Base-by-base conservation (phyloP, 2,888 invertebrate genomes). In the Zygothrica quintamaculata region DNA sequence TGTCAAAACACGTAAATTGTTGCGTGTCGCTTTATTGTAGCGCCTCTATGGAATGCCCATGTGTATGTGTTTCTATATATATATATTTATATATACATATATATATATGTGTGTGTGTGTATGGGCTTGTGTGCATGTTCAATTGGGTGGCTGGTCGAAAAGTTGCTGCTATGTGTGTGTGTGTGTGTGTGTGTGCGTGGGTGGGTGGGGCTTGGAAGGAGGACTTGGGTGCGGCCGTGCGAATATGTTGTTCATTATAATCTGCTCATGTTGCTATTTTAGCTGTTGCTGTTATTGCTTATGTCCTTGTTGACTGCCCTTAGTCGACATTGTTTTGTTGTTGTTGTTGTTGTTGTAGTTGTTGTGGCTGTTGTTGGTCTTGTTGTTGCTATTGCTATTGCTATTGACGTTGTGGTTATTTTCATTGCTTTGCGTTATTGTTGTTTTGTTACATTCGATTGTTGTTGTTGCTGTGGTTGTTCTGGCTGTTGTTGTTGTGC, bases 241-340 rank as follows among this genome's bases (percentile, higher is more conserved):
- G 80, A 81, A 84, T 81, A 84, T 85, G 82, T 85, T 85, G 82
- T 81, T 82, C 85, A 82, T 82, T 81, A 84, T 82, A 81, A 85
- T 81, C 81, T 84, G 78, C 79, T 81, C 82, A 85, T 82, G 77
- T 81, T 82, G 85, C 79, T 85, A 79, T 79, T 82, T 76, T 85
- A 85, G 79, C 77, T 84, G 77, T 84, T 80, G 80, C 73, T 84
- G 80, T 77, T 80, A 75, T 80, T 80, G 80, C 77, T 77, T 77
- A 82, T 84, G 77, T 80, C 65, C 75, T 80, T 55, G 73, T 67
- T 67, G 64, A 50, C 51, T 52, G 59, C 53, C 65, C 76, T 53
- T 40, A 58, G 55, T 65, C 60, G 56, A 44, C 59, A 46, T 52
- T 71, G 58, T 51, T 69, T 43, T 50, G 39, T 52, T 65, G 74